A percentile compares a stretch with the other conserved stretches of the same genome.
Evolutionary conservation across 2,888 invertebrate genomes (phyloP).

Genomic region (Aphrophora alni): DNA sequence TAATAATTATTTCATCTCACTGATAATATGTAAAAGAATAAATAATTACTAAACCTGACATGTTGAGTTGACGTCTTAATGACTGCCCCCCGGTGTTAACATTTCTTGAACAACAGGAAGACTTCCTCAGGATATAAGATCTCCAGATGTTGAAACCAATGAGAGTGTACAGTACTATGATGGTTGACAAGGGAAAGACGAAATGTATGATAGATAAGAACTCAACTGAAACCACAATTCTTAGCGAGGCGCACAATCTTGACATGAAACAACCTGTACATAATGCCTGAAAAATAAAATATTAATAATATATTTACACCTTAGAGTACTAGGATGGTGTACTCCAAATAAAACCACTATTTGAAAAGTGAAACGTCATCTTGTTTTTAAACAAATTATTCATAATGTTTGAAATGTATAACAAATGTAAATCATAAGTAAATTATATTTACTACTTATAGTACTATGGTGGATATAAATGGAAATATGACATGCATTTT

Average conservation of each 20-base stretch:
- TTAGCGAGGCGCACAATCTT: background rate
- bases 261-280: background rate
- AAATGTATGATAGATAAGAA: background rate
- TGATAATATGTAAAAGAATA: too few relatives aligned
- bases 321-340: too few relatives aligned
- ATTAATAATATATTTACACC: too few relatives aligned
- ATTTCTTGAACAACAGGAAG: background rate
- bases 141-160: background rate
- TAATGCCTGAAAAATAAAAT: background rate
- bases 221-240: background rate
- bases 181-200: background rate
- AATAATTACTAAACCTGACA: too few relatives aligned
- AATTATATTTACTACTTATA: too few relatives aligned
- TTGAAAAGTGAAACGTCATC: too few relatives aligned
- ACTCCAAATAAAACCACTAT: too few relatives aligned
- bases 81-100: background rate
- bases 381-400: too few relatives aligned
- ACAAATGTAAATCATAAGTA: too few relatives aligned
- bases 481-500: background rate
- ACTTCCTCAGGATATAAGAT: background rate
- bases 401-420: too few relatives aligned
- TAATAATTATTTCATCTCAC: too few relatives aligned
- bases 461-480: background rate
- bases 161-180: background rate
- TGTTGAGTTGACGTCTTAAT: background rate